A percentile compares a stretch with the other conserved stretches of the same genome.
These are phyloP conservation scores for Characodon lateralis DNA, from an alignment of 2,797 vertebrate species.

Conservation along the genomic window DNA sequence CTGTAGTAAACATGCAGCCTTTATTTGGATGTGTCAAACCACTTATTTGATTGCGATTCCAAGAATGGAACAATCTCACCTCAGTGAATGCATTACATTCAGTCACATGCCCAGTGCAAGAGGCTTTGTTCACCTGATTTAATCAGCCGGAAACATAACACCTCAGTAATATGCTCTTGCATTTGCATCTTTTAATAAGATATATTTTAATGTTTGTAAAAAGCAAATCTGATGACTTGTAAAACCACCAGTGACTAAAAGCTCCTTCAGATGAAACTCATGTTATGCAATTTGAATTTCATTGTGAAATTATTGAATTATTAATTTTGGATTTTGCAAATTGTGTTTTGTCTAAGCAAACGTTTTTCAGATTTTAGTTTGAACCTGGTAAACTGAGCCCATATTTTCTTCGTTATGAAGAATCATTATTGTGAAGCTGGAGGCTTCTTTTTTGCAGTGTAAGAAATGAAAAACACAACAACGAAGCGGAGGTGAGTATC, in stretches of 20 bases:
- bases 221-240: background rate
- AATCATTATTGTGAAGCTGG: background rate
- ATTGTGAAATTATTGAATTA: too few relatives aligned
- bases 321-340: too few relatives aligned
- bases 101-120: slow-evolving; percentile 28
- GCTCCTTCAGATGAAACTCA: background rate
- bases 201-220: background rate
- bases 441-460: too few relatives aligned
- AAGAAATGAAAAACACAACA: too few relatives aligned
- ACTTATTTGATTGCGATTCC: slow-evolving; percentile 26
- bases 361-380: too few relatives aligned
- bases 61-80: slow-evolving; percentile 43
- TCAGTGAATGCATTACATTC: slow-evolving; percentile 40
- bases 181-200: background rate
- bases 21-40: slow-evolving; percentile 41
- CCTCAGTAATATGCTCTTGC: slow-evolving; percentile 4
- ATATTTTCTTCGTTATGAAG: background rate
- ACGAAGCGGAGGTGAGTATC: background rate
- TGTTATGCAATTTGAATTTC: background rate
- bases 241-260: slow-evolving; percentile 1
- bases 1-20: slow-evolving; percentile 22
- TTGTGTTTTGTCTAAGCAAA: too few relatives aligned
- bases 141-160: slow-evolving; percentile 38
- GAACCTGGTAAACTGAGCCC: too few relatives aligned
- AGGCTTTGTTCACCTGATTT: slow-evolving; percentile 12